phyloP scores from a whole-genome alignment of 2,888 invertebrate genomes.

The Callinectes sapidus region DNA sequence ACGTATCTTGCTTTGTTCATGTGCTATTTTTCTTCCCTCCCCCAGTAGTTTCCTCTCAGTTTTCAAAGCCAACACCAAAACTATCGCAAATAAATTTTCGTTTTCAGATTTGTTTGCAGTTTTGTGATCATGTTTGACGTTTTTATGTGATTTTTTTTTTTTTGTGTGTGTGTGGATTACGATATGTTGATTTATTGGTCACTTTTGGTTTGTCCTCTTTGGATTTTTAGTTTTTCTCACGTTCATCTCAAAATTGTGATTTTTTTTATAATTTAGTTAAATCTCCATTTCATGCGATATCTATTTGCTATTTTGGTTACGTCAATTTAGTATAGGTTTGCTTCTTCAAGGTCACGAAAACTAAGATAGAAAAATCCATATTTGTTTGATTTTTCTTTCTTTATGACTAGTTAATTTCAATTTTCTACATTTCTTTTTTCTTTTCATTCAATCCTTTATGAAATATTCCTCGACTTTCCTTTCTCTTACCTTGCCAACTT shows the following conservation, averaged over 20 bases:
- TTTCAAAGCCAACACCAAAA: not conserved
- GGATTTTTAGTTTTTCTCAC: no score
- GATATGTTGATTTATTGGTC: no score
- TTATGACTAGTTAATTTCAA: not conserved
- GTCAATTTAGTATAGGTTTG: not conserved
- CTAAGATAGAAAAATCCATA: not conserved
- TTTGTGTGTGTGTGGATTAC: not conserved
- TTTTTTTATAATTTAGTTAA: no score
- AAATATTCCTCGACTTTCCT: not conserved
- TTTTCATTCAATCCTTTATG: not conserved
- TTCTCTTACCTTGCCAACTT: not conserved
- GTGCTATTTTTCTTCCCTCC: not conserved
- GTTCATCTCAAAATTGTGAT: no score
- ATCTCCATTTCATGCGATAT: not conserved
- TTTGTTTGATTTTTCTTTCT: not conserved
- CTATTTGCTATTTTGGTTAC: not conserved
- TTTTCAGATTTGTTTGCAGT: not conserved
- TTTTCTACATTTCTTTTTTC: not conserved
- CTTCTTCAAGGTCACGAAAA: not conserved
- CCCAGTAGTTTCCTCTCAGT: not conserved
- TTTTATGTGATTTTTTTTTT: not conserved
- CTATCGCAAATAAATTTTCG: not conserved
- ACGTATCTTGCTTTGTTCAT: slow-evolving; percentile 3
- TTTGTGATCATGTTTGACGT: not conserved
- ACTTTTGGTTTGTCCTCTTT: no score